These are phyloP conservation scores for Sardinella longiceps DNA, from an alignment of 2,797 vertebrate species.

Conservation along the genomic window DNA sequence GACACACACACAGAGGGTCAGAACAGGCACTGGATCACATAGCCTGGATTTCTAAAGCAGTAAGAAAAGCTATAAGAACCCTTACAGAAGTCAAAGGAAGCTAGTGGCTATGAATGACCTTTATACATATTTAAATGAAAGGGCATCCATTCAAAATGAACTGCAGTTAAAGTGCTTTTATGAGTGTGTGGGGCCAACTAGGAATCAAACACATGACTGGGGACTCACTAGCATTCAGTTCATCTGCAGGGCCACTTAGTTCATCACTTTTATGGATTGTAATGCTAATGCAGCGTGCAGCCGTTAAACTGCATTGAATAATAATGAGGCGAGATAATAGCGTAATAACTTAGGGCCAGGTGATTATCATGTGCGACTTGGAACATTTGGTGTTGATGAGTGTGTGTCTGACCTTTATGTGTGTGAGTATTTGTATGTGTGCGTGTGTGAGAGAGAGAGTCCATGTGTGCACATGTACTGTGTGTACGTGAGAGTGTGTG, in stretches of 20 bases:
- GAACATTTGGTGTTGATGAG: not conserved
- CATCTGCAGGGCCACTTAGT: not conserved
- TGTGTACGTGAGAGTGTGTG: not conserved
- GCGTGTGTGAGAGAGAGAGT: not conserved
- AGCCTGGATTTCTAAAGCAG: not conserved
- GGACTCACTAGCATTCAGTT: not conserved
- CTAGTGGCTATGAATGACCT: not conserved
- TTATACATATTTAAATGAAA: not conserved
- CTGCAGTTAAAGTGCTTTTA: not conserved
- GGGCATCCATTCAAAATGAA: not conserved
- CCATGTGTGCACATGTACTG: not conserved
- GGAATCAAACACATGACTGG: not conserved
- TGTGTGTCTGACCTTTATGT: not conserved
- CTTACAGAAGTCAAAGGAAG: not conserved
- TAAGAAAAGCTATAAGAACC: not conserved
- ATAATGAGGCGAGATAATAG: not conserved
- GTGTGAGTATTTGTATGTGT: not conserved
- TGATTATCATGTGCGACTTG: slow-evolving; percentile 22
- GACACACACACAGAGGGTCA: not conserved
- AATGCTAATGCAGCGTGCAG: not conserved
- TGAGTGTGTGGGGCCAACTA: not conserved
- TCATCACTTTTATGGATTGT: not conserved
- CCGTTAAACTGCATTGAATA: not conserved
- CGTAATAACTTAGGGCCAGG: slow-evolving; percentile 1
- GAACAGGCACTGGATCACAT: not conserved